Evolutionary conservation across 2,888 invertebrate genomes (phyloP), one percentile per base, ranked within the genome.

Genomic region (Hanleya hanleyi): DNA sequence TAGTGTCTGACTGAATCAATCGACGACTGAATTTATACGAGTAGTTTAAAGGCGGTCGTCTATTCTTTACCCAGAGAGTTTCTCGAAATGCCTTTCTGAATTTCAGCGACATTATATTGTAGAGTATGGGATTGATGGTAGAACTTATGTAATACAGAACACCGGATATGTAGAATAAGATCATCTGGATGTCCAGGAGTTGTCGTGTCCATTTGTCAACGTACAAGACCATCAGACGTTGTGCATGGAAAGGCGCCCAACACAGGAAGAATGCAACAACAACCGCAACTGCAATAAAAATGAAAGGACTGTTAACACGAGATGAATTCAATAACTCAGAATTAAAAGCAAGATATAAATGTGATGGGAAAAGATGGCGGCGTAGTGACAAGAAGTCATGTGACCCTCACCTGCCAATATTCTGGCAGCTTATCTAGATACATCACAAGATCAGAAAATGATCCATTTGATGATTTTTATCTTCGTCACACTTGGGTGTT

Each of bases 51-150:
- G 22, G 57, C 15, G 29, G 32, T 29, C 57, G 57, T 35, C 37
- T 32, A 1, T 37, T 1, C n/a, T 64, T 9, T 18, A 36, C 35
- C 64, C 57, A 57, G 32, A 83, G 75, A 4, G 91, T 90, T 72
- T 89, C 97, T 94, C 95, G 95, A 91, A 97, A 97, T 62, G 97
- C 97, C 81, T 95, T 95, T 64, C 97, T 93, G 89, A 97, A 98
- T 90, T 97, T 97, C 90, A 96, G 94, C 12, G 97, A 97, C 97
- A 98, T 96, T 70, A 97, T 95, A 91, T 97, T 96, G 91, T 98
- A 98, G 49, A 97, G 93, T 77, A 97, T 93, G 0, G 98, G 97
- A 91, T 98, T 98, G 87, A 97, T 95, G 85, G 96, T 96, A 12
- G 97, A 96, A 7, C 97, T 97, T 82, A 97, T 91, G 91, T 96